Base-by-base conservation (phyloP, 2,113 vertebrate genomes). In the Pelodiscus sinensis region DNA sequence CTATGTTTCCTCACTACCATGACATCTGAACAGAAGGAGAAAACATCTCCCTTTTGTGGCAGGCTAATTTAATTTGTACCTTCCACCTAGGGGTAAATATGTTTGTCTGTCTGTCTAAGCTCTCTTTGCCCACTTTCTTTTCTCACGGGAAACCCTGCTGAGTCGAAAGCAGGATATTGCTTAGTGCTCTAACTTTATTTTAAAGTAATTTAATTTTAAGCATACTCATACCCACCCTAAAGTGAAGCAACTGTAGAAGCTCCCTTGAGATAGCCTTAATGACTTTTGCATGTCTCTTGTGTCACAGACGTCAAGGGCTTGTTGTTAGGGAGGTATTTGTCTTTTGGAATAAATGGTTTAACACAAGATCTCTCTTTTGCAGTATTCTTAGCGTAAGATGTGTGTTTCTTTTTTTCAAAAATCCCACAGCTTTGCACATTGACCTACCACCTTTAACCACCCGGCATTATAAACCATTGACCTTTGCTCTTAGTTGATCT, bases 21-120 rank as follows among this genome's bases (percentile, higher is more conserved):
- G 99, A 99, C 99, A 99, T 99, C 99, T 99, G 98, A 99, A 99
- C 99, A 99, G 99, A 99, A 99, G 98, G 99, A 98, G 98, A 99
- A 99, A 99, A 98, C 99, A 99, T 99, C 99, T 98, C 98, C 98
- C 98, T 98, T 99, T 99, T 99, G 99, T 99, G 98, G 98, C 97
- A 95, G 97, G 97, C 98, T 99, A 99, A 99, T 99, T 99, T 99
- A 99, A 99, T 99, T 99, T 99, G 99, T 99, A 99, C 98, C 98
- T 99, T 99, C 98, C 98, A 99, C 99, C 98, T 98, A 99, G 98
- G 98, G 99, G 98, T 99, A 99, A 99, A 99, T 99, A 99, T 99
- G 98, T 99, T 99, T 99, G 99, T 99, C 99, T 99, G 98, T 98
- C 98, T 98, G 97, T 97, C 98, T 98, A 98, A 98, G 98, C 98